phyloP scores from a whole-genome alignment of 92 coral and sea anemone species.

The Porites rus region DNA sequence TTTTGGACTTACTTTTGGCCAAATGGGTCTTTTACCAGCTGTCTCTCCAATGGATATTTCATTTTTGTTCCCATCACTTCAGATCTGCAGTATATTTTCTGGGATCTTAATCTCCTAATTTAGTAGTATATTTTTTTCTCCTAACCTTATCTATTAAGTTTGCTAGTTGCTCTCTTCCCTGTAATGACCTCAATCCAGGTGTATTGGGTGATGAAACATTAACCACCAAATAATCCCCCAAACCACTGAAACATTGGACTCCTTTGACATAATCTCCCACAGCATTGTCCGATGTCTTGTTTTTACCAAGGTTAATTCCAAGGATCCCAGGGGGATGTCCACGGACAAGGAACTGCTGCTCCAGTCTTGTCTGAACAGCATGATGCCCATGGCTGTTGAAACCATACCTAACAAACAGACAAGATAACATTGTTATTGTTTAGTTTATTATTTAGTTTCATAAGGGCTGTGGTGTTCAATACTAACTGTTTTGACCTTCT shows the following conservation, averaged over 20 bases:
- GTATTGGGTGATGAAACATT: constrained; percentile 98
- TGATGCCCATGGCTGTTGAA: constrained; percentile 95
- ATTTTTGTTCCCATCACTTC: too few species aligned
- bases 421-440: too few species aligned
- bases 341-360: constrained; percentile 33
- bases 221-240: constrained; percentile 88
- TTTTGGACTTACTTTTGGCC: too few species aligned
- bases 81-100: not conserved
- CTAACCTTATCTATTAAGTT: constrained; percentile 84
- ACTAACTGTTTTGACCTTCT: too few species aligned
- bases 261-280: constrained; percentile 87
- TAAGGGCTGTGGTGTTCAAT: too few species aligned
- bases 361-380: constrained; percentile 67
- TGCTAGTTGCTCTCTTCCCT: constrained; percentile 88
- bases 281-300: constrained; percentile 89
- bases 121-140: not conserved
- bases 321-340: constrained; percentile 77
- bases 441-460: too few species aligned
- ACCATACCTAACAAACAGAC: constrained; percentile 75
- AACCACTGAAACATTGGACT: constrained; percentile 77
- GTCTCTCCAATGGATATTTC: too few species aligned
- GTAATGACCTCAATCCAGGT: constrained; percentile 94
- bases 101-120: not conserved
- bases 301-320: constrained; percentile 95
- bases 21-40: too few species aligned